Conservation (phyloP, 2,113 vertebrate genomes). For the Oreamnos americanus region DNA sequence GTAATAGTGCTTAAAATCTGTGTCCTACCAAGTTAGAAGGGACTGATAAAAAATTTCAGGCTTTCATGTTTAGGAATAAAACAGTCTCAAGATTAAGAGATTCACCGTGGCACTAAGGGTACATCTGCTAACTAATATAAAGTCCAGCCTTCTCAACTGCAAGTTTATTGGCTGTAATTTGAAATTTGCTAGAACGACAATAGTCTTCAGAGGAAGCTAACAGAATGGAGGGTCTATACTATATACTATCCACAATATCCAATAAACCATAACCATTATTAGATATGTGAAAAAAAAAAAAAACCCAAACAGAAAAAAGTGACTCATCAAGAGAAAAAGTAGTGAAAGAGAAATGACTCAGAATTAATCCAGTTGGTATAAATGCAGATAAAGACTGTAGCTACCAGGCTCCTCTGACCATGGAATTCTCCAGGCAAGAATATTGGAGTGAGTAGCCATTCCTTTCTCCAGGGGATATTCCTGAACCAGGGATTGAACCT, state of each 20-base stretch:
- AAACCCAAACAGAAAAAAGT: background rate
- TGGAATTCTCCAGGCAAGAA: background rate
- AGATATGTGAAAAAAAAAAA: background rate
- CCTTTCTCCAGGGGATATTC: background rate
- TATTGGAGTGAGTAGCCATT: background rate
- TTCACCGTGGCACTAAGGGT: background rate
- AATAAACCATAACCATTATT: background rate
- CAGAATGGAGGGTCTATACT: background rate
- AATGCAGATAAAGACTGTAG: background rate
- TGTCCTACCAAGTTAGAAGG: background rate
- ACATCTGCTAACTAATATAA: background rate
- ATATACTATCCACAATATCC: background rate
- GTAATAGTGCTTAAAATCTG: background rate
- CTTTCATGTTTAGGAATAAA: background rate
- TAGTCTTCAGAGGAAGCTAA: background rate
- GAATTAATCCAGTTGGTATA: background rate
- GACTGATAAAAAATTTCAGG: background rate
- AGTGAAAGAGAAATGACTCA: background rate
- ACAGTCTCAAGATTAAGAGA: background rate
- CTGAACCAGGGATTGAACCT: background rate
- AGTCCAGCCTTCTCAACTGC: background rate
- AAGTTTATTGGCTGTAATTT: background rate
- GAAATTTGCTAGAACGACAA: background rate
- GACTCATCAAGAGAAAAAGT: background rate
- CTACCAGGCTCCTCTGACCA: background rate